Evolutionary conservation across 2,888 invertebrate genomes (phyloP).

Genomic region (Synergus japonicus): DNA sequence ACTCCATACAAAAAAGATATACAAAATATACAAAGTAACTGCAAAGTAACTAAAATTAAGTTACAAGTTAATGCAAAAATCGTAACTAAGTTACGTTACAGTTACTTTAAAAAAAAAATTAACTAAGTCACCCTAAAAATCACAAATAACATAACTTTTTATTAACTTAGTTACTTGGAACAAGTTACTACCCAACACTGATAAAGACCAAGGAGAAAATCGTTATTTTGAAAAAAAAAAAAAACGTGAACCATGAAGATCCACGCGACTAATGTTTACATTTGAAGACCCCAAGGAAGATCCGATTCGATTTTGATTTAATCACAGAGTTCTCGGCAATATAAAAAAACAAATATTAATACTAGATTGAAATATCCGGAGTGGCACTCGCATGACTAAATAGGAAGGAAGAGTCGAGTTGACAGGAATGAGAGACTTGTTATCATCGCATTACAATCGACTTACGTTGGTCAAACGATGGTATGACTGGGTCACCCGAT

Average conservation of each 20-base stretch:
- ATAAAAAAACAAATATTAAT: neutral
- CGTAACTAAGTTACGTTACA: too few species aligned
- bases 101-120: too few species aligned
- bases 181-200: too few species aligned
- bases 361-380: neutral
- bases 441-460: conserved; percentile 63
- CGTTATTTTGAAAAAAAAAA: neutral
- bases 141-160: too few species aligned
- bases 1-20: too few species aligned
- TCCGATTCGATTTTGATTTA: neutral
- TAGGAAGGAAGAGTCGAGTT: conserved; percentile 18
- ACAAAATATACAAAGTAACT: too few species aligned
- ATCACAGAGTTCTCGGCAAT: neutral
- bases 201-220: neutral
- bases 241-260: neutral
- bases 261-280: conserved; percentile 17
- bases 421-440: conserved; percentile 32
- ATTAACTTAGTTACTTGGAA: too few species aligned
- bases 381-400: neutral
- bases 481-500: conserved; percentile 72
- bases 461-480: conserved; percentile 47
- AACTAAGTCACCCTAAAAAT: too few species aligned
- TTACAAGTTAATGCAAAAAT: too few species aligned
- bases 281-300: neutral
- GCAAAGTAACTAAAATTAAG: too few species aligned